phyloP scores from a whole-genome alignment of 2,113 vertebrate species.

The Fulmarus glacialis region DNA sequence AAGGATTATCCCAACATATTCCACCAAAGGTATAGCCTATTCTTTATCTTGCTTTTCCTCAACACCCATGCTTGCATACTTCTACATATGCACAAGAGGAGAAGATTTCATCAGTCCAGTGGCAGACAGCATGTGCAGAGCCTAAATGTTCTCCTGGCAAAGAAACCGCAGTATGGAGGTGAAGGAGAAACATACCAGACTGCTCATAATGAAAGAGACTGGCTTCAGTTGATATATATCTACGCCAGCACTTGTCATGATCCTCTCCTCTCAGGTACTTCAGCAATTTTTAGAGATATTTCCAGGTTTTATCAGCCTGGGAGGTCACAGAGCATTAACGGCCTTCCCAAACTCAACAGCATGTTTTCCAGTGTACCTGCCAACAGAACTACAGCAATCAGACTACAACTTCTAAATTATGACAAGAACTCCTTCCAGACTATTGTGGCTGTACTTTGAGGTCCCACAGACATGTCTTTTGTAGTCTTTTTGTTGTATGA shows the following conservation, averaged over 20 bases:
- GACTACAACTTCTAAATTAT: neutral
- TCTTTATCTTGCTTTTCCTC: neutral
- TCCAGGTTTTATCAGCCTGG: neutral
- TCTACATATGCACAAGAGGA: neutral
- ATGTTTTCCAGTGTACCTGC: neutral
- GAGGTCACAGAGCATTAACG: neutral
- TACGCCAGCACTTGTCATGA: neutral
- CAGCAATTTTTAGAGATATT: neutral
- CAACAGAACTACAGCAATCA: neutral
- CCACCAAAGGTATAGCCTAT: neutral
- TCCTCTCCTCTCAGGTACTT: neutral
- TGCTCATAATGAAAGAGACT: neutral
- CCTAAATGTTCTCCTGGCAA: neutral
- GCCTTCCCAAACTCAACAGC: neutral
- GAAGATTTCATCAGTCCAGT: neutral
- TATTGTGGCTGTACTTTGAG: neutral
- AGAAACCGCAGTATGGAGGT: neutral
- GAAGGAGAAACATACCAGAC: neutral
- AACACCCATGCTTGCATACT: neutral
- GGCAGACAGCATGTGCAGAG: rapidly evolving
- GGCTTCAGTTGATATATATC: rapidly evolving
- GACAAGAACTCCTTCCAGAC: neutral
- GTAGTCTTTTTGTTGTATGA: neutral
- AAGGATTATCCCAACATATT: neutral
- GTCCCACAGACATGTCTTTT: neutral